These are phyloP conservation scores for Anguilla rostrata DNA, from an alignment of 2,113 vertebrate species.

Conservation along the genomic window DNA sequence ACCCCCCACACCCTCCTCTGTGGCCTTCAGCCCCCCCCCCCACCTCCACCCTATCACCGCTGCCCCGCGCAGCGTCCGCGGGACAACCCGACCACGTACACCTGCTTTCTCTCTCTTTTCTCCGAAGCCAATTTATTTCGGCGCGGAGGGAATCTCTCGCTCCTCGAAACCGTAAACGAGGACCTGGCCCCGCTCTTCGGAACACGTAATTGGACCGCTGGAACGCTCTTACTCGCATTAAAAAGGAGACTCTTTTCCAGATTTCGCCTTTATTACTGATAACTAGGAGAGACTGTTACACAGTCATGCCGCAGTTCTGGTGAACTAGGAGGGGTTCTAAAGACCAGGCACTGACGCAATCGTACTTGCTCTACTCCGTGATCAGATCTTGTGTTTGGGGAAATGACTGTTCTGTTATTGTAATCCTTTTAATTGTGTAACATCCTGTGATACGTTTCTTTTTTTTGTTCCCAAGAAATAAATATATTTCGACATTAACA, in stretches of 20 bases:
- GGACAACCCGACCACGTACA: neutral
- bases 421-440: too few species aligned
- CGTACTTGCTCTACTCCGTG: too few species aligned
- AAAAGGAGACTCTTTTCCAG: slow-evolving; percentile 40
- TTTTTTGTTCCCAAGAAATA: too few species aligned
- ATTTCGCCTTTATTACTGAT: slow-evolving; percentile 63
- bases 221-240: slow-evolving; percentile 38
- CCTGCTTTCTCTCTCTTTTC: neutral
- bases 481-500: too few species aligned
- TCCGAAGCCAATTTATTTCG: neutral
- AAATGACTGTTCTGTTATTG: too few species aligned
- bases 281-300: slow-evolving; percentile 33
- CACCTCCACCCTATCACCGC: too few species aligned
- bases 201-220: slow-evolving; percentile 45
- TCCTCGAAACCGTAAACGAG: slow-evolving; percentile 36
- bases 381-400: too few species aligned
- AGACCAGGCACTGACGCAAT: too few species aligned
- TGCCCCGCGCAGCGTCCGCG: too few species aligned
- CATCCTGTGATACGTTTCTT: too few species aligned
- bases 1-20: slow-evolving; percentile 18
- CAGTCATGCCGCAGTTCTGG: neutral
- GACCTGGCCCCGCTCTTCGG: slow-evolving; percentile 35
- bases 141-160: slow-evolving; percentile 30
- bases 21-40: neutral
- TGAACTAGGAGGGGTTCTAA: neutral